phyloP scores from a whole-genome alignment of 2,888 invertebrate genomes.

The Linnaemya tessellans region DNA sequence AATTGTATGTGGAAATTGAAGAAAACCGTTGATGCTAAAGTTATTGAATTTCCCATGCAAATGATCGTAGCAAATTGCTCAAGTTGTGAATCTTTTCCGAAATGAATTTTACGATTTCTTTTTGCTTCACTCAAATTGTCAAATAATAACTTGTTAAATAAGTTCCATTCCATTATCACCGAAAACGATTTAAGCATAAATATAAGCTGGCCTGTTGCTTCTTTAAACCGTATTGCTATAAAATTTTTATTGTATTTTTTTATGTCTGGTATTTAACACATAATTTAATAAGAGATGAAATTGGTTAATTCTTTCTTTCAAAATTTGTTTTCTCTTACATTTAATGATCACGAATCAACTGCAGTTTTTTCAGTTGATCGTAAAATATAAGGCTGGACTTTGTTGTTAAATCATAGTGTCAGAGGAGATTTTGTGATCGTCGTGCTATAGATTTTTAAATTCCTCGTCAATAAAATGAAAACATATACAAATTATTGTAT shows the following conservation, averaged over 20 bases:
- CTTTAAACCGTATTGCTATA: not conserved
- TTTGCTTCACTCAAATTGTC: too few relatives aligned
- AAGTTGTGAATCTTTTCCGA: too few relatives aligned
- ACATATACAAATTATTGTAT: not conserved
- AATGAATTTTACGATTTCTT: too few relatives aligned
- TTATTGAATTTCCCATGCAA: too few relatives aligned
- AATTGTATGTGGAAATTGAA: too few relatives aligned
- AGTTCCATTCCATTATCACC: not conserved
- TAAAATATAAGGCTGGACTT: not conserved
- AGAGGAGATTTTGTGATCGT: slow-evolving; percentile 9
- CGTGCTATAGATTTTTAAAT: not conserved
- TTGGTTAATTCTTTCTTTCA: not conserved
- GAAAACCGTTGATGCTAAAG: too few relatives aligned
- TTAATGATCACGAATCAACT: not conserved
- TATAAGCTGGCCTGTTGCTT: not conserved
- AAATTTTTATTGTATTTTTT: slow-evolving; percentile 21
- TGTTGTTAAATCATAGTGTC: slow-evolving; percentile 3
- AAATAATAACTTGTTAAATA: not conserved
- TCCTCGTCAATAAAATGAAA: not conserved
- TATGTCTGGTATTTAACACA: slow-evolving; percentile 32
- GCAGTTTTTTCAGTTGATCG: slow-evolving; percentile 8
- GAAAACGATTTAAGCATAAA: not conserved
- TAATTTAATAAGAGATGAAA: slow-evolving; percentile 8
- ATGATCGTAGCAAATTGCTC: too few relatives aligned
- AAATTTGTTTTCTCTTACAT: not conserved